Evolutionary conservation across 1,140 invertebrate species (phyloP).

Genomic region (Tetragonula clypearis): DNA sequence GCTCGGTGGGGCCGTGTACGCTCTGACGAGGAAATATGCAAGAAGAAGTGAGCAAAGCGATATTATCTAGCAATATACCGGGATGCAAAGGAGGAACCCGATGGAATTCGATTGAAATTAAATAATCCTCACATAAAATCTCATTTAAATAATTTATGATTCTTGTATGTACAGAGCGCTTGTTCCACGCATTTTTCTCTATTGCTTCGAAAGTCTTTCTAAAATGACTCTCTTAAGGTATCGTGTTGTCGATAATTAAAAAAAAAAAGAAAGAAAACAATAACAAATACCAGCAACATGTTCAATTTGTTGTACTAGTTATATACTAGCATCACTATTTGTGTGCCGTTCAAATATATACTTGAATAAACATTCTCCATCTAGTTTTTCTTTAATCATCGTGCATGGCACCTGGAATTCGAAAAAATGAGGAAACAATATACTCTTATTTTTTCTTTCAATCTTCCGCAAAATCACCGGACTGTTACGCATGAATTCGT

Average conservation of each 20-base stretch:
- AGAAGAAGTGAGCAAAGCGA: conserved; percentile 44
- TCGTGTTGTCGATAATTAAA: conserved; percentile 25
- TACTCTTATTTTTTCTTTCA: not conserved
- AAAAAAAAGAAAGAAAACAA: conserved; percentile 31
- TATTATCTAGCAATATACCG: conserved; percentile 22
- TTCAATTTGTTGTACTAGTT: conserved; percentile 21
- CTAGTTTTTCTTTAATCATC: conserved; percentile 9
- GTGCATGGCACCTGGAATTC: conserved; percentile 58
- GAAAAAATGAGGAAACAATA: conserved; percentile 29
- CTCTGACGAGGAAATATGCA: conserved; percentile 48
- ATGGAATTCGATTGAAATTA: conserved; percentile 61
- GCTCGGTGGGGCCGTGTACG: conserved; percentile 76
- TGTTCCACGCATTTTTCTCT: conserved; percentile 32
- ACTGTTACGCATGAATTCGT: not conserved
- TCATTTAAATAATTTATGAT: conserved; percentile 75
- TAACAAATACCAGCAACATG: conserved; percentile 31
- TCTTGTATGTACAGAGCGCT: conserved; percentile 62
- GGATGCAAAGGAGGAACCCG: conserved; percentile 25
- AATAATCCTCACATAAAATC: conserved; percentile 65
- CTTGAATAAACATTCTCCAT: not conserved
- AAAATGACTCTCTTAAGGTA: not conserved
- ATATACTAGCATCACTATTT: not conserved
- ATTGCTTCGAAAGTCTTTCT: conserved; percentile 22
- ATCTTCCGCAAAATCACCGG: not conserved
- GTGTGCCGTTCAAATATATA: conserved; percentile 22